These are phyloP conservation scores for Picus viridis DNA, from an alignment of 2,797 vertebrate species.

Conservation along the genomic window DNA sequence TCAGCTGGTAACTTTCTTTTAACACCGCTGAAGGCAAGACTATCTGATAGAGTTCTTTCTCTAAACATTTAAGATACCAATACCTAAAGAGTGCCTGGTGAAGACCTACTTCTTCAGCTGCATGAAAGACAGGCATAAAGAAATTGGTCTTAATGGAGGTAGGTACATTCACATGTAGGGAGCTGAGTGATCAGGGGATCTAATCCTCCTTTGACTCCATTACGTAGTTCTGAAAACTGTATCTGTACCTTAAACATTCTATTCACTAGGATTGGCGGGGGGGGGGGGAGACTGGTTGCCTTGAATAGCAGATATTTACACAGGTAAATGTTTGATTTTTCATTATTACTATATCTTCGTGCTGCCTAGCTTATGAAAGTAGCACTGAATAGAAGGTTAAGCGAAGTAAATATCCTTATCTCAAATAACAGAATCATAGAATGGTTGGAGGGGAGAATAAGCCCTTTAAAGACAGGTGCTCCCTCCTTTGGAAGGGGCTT, in stretches of 20 bases:
- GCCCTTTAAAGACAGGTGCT: neutral
- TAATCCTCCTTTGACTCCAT: neutral
- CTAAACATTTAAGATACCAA: neutral
- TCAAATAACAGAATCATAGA: neutral
- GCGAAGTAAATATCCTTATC: neutral
- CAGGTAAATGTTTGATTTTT: neutral
- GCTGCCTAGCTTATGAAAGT: neutral
- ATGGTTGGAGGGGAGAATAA: neutral
- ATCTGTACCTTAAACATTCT: neutral
- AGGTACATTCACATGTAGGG: rapidly evolving
- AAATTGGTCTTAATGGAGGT: neutral
- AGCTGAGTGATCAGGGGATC: neutral
- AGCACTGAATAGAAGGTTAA: neutral
- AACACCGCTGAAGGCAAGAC: neutral
- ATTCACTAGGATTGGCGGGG: neutral
- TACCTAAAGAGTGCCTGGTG: neutral
- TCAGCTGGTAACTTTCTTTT: neutral
- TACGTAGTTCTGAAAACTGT: neutral
- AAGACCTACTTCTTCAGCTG: neutral
- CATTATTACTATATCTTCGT: neutral
- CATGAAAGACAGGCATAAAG: neutral
- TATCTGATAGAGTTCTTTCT: too few species aligned
- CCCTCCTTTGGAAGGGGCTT: neutral
- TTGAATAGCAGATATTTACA: neutral
- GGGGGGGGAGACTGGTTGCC: neutral